These are phyloP conservation scores for Coptodon bakossiorum DNA, from an alignment of 2,113 vertebrate species.

Conservation along the genomic window DNA sequence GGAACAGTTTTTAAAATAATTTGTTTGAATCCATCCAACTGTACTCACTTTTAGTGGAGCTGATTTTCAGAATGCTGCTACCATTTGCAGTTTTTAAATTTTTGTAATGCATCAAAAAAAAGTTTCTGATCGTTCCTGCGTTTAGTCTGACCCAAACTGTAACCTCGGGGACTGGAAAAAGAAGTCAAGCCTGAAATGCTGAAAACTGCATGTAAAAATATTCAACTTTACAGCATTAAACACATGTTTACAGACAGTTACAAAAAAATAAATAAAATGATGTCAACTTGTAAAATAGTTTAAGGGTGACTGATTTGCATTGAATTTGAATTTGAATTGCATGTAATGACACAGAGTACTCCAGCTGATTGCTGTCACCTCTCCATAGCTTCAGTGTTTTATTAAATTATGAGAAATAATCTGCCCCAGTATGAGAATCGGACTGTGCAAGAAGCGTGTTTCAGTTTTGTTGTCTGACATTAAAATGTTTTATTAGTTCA, in stretches of 20 bases:
- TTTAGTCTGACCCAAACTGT: neutral
- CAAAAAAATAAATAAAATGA: neutral
- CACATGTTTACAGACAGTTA: neutral
- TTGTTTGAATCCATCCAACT: neutral
- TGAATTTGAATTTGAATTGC: neutral
- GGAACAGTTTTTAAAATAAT: neutral
- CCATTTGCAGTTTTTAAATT: neutral
- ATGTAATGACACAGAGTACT: neutral
- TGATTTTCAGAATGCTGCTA: neutral
- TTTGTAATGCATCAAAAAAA: neutral
- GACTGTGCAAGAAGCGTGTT: neutral
- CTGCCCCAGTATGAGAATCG: fast-evolving
- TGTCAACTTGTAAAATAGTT: neutral
- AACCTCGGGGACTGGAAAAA: neutral
- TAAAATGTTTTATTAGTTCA: fast-evolving
- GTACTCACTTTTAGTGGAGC: neutral
- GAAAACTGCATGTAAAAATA: neutral
- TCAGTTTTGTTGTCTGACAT: neutral
- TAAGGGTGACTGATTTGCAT: neutral
- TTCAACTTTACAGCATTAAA: neutral
- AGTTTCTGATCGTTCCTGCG: neutral
- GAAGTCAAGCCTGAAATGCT: neutral
- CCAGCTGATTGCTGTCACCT: neutral
- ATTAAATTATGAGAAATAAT: neutral
- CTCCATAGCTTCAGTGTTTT: neutral